Conservation (phyloP, 1,140 invertebrate genomes). For the Hyphantria cunea region DNA sequence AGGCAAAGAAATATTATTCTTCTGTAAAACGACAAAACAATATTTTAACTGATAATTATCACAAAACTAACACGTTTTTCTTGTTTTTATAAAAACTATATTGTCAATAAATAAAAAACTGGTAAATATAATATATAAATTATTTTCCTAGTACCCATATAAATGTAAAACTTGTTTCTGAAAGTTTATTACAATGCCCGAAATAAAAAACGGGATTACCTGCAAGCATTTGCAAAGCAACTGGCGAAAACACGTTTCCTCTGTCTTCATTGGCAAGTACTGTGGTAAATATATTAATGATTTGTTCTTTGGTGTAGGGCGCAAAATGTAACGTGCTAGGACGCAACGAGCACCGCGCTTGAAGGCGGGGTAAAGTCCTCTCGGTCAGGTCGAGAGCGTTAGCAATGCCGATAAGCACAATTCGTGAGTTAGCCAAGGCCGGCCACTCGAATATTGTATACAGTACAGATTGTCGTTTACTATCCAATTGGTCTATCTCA, state of each 20-base stretch:
- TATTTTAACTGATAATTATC: too few species aligned
- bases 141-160: too few species aligned
- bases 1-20: too few species aligned
- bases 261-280: slow-evolving; percentile 88
- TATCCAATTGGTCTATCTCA: slow-evolving; percentile 96
- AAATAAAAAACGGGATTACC: slow-evolving; percentile 52
- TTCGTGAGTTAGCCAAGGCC: slow-evolving; percentile 84
- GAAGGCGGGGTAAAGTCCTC: slow-evolving; percentile 92
- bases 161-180: too few species aligned
- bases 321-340: slow-evolving; percentile 93
- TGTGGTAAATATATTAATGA: slow-evolving; percentile 91
- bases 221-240: slow-evolving; percentile 94
- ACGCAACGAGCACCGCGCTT: slow-evolving; percentile 87
- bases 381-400: slow-evolving; percentile 98
- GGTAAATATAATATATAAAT: too few species aligned
- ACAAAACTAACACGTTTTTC: too few species aligned
- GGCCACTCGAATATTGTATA: slow-evolving; percentile 98
- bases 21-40: too few species aligned
- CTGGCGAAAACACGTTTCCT: slow-evolving; percentile 88
- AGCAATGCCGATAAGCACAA: slow-evolving; percentile 96
- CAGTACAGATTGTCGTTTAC: slow-evolving; percentile 92
- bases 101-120: too few species aligned
- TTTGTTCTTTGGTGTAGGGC: slow-evolving; percentile 96
- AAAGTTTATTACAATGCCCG: too few species aligned
- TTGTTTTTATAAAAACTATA: too few species aligned